phyloP scores from a whole-genome alignment of 2,888 invertebrate species.

The Hyles lineata region DNA sequence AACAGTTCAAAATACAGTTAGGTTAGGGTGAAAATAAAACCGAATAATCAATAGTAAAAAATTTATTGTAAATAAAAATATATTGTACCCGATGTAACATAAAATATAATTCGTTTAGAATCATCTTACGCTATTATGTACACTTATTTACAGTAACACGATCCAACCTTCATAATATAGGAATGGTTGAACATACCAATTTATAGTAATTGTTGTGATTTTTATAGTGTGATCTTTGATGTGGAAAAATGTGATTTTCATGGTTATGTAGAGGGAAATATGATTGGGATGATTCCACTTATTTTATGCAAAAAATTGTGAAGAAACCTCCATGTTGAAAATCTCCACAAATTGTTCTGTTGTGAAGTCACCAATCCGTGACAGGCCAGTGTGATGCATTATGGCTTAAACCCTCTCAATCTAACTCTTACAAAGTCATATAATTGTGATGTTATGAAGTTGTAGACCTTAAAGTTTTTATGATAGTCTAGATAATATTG shows the following conservation, averaged over 20 bases:
- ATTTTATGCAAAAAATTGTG: no score
- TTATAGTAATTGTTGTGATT: neutral
- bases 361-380: no score
- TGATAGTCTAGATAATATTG: no score
- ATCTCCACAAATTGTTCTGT: no score
- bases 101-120: conserved; percentile 66
- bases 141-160: conserved; percentile 22
- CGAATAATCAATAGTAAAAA: conserved; percentile 65
- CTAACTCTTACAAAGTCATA: no score
- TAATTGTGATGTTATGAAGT: no score
- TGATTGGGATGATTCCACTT: neutral
- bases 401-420: no score
- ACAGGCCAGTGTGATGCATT: no score
- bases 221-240: neutral
- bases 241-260: neutral
- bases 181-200: conserved; percentile 13
- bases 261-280: neutral
- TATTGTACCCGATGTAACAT: conserved; percentile 68
- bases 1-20: no score
- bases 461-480: no score
- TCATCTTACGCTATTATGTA: conserved; percentile 27
- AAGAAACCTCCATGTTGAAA: no score
- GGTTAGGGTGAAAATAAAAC: conserved; percentile 37
- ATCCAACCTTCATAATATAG: conserved; percentile 17
- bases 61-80: conserved; percentile 74